These are phyloP conservation scores for Caenorhabditis sp. DNA, from an alignment of 2,888 invertebrate genomes.

Conservation along the genomic window DNA sequence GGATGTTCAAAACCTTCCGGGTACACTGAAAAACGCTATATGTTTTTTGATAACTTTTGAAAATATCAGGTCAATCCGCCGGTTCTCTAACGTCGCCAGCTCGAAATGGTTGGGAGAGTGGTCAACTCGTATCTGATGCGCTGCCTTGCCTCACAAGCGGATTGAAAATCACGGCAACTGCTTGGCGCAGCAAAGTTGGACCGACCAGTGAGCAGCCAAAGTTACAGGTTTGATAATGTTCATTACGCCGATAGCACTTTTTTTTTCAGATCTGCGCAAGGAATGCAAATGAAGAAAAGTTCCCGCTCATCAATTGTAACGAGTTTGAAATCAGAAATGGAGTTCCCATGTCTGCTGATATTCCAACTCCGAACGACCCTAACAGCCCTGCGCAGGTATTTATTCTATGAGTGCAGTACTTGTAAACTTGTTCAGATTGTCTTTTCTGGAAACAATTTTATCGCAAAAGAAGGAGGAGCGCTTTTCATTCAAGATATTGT, in stretches of 20 bases:
- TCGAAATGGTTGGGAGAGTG: constrained; percentile 70
- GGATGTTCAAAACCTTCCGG: constrained; percentile 60
- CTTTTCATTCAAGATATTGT: constrained; percentile 71
- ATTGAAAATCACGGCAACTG: constrained; percentile 65
- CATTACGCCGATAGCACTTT: neutral
- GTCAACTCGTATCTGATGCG: constrained; percentile 67
- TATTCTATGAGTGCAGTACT: neutral
- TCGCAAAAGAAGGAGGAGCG: constrained; percentile 67
- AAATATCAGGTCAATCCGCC: constrained; percentile 59
- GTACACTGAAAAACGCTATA: too few species aligned
- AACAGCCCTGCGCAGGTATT: constrained; percentile 62
- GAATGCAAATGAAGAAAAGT: constrained; percentile 66
- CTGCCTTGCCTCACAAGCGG: constrained; percentile 65
- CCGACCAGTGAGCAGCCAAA: constrained; percentile 64
- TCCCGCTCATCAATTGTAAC: constrained; percentile 67
- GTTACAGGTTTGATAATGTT: constrained; percentile 57
- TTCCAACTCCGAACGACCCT: constrained; percentile 65
- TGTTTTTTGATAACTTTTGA: neutral
- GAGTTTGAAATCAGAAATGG: constrained; percentile 70
- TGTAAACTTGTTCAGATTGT: constrained; percentile 55
- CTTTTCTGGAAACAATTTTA: constrained; percentile 70
- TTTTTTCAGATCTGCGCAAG: constrained; percentile 62
- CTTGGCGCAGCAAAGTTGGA: constrained; percentile 64
- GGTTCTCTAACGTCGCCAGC: constrained; percentile 63
- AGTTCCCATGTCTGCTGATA: constrained; percentile 64